These are phyloP conservation scores for Neopelma chrysocephalum DNA, from an alignment of 2,797 vertebrate species.

Conservation along the genomic window DNA sequence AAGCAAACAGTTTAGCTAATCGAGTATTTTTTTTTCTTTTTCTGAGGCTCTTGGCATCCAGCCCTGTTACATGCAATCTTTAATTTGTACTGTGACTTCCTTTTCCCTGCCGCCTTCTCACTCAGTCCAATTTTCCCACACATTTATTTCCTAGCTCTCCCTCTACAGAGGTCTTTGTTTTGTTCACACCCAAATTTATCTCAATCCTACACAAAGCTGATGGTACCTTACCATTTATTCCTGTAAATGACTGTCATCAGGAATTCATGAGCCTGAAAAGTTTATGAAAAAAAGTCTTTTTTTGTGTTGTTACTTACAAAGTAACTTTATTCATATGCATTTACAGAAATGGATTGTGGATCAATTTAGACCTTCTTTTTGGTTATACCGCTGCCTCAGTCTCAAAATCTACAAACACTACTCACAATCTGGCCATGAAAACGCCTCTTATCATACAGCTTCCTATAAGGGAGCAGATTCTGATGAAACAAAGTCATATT, in stretches of 20 bases:
- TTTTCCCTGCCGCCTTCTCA: constrained; percentile 50
- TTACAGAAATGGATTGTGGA: neutral
- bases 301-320: neutral
- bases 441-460: neutral
- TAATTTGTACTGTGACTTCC: constrained; percentile 66
- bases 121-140: constrained; percentile 63
- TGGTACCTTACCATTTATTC: constrained; percentile 31
- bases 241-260: constrained; percentile 16
- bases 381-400: neutral
- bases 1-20: constrained; percentile 72
- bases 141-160: constrained; percentile 40
- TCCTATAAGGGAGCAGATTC: neutral
- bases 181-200: constrained; percentile 35
- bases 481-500: neutral
- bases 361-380: neutral
- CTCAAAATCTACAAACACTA: neutral
- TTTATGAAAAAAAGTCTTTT: neutral
- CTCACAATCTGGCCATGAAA: neutral
- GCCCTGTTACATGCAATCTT: constrained; percentile 56
- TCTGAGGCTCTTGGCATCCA: constrained; percentile 56
- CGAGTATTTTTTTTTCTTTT: constrained; percentile 35
- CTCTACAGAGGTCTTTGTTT: neutral
- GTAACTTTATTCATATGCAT: neutral
- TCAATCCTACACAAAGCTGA: constrained; percentile 8
- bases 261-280: neutral